Base-by-base conservation (phyloP, 2,113 vertebrate species). In the Eptatretus burgeri region DNA sequence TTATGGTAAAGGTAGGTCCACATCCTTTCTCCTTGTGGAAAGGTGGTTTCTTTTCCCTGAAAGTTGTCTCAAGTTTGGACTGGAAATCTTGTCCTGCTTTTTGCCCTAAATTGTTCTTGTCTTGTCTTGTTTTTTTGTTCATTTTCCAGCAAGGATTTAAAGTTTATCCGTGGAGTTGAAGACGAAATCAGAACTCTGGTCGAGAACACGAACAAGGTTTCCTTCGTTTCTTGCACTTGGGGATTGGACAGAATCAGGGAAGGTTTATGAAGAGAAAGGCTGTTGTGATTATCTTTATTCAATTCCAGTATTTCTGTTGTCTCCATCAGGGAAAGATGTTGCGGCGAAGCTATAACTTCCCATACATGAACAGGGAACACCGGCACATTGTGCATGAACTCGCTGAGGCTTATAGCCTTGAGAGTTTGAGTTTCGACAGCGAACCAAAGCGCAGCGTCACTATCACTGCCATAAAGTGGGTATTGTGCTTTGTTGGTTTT, bases 391-490 rank as follows among this genome's bases (percentile, higher is more conserved):
- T 98, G 74, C 89, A 98, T 9, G 91, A 98, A 65, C 74, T 98
- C 67, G 83, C 87, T 53, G 87, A 98, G 66, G 78, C 77, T 17
- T 95, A 98, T 11, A 74, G 73, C 64, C 77, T 93, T 66, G 91
- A 95, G 69, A 94, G 86, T 18, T 73, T 85, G 74, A 94, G 87
- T 80, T 95, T 93, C 17, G 91, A 98, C 76, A 93, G 76, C 50
- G 91, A 95, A 67, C 89, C 91, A 18, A 95, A 94, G 69, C 85
- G 89, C 66, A 95, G 91, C 5, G 81, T 95, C 16, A 81, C 89
- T 65, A 74, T 95, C 74, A 98, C 85, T 1, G 91, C 91, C 13
- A 69, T 82, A 60, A 93, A 82, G 91, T 85, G n/a, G n/a, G 56
- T 20, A 17, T n/a, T 20, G n/a, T 12, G n/a, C 20, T n/a, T 12